Evolutionary conservation across 2,888 invertebrate species (phyloP).

Genomic region (Escarpia spicata): DNA sequence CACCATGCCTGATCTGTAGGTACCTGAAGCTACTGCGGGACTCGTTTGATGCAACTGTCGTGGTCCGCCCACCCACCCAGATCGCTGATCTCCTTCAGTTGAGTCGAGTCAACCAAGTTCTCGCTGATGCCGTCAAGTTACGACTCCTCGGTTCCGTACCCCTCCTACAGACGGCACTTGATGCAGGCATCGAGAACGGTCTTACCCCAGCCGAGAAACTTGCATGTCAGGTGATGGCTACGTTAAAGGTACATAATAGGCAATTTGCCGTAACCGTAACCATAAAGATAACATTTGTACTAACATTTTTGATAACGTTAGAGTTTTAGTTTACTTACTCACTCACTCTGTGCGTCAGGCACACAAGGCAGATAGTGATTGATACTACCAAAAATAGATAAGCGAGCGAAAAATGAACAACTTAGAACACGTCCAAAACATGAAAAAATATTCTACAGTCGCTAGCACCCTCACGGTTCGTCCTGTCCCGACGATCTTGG

Average conservation of each 20-base stretch:
- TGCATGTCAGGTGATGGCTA: slow-evolving; percentile 55
- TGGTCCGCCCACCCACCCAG: slow-evolving; percentile 43
- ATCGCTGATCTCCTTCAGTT: slow-evolving; percentile 72
- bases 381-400: too few relatives aligned
- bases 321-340: too few relatives aligned
- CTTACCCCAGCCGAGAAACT: slow-evolving; percentile 56
- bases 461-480: too few relatives aligned
- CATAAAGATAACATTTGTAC: too few relatives aligned
- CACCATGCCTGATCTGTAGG: slow-evolving; percentile 50
- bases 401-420: too few relatives aligned
- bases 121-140: slow-evolving; percentile 73
- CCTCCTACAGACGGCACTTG: slow-evolving; percentile 45
- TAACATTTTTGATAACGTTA: too few relatives aligned
- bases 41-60: slow-evolving; percentile 68
- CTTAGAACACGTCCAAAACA: too few relatives aligned
- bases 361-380: too few relatives aligned
- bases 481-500: too few relatives aligned
- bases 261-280: background rate
- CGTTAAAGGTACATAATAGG: background rate
- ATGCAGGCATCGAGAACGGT: slow-evolving; percentile 40
- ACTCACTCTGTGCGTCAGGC: too few relatives aligned
- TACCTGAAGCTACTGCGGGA: slow-evolving; percentile 67
- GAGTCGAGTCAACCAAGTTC: slow-evolving; percentile 72
- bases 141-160: slow-evolving; percentile 66
- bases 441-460: too few relatives aligned